phyloP scores from a whole-genome alignment of 2,888 invertebrate genomes.

The Tiphia femorata region DNA sequence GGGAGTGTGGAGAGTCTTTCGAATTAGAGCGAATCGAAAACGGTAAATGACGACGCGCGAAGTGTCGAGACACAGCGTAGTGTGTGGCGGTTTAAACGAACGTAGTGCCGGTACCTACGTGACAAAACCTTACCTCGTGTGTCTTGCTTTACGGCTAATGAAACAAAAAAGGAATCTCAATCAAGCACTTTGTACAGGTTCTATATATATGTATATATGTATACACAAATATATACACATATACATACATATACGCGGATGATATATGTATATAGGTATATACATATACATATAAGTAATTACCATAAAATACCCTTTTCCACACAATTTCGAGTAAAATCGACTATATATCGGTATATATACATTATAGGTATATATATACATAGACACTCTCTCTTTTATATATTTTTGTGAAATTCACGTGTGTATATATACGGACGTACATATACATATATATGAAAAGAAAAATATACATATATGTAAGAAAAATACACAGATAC shows the following conservation, averaged over 20 bases:
- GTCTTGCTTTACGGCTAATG: slow-evolving; percentile 64
- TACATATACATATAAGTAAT: slow-evolving; percentile 36
- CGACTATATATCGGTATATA: slow-evolving; percentile 51
- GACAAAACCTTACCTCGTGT: slow-evolving; percentile 62
- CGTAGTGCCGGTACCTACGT: slow-evolving; percentile 45
- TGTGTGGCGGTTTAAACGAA: slow-evolving; percentile 26
- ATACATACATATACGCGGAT: slow-evolving; percentile 34
- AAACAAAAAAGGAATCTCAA: slow-evolving; percentile 55
- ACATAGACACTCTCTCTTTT: slow-evolving; percentile 63
- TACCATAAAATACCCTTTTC: slow-evolving; percentile 57
- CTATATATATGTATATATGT: slow-evolving; percentile 49
- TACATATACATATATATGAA: slow-evolving; percentile 48
- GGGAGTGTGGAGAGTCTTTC: slow-evolving; percentile 18
- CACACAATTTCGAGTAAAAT: slow-evolving; percentile 61
- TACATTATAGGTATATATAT: slow-evolving; percentile 25
- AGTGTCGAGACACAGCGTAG: slow-evolving; percentile 12
- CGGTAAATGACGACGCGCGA: not conserved
- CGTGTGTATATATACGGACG: slow-evolving; percentile 64
- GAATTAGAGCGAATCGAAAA: not conserved
- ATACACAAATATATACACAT: slow-evolving; percentile 34
- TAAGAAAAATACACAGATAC: slow-evolving; percentile 35
- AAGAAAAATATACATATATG: slow-evolving; percentile 29
- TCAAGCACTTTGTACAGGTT: slow-evolving; percentile 67
- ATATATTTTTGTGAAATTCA: slow-evolving; percentile 69
- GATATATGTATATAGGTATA: slow-evolving; percentile 16